Evolutionary conservation across 2,888 invertebrate species (phyloP), one percentile per base, ranked within the genome.

Genomic region (Ptilodon capucinus): DNA sequence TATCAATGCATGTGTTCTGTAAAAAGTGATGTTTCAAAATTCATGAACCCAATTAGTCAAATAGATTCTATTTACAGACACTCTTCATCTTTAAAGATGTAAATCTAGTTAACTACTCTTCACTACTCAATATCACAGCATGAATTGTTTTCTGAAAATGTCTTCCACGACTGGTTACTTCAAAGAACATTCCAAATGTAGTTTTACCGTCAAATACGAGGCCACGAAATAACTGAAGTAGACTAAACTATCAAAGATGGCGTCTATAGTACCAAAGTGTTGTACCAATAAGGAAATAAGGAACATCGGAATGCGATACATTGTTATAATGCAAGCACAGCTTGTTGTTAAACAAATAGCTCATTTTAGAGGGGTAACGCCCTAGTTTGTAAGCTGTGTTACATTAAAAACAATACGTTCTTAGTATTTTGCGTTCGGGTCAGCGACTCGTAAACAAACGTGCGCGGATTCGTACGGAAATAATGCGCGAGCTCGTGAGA

Each of bases 361-460:
- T 78, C 74, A 77, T 80, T 84, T 85, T 77, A 81, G 81, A 78
- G 72, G 87, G 83, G 84, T 84, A 89, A 87, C 81, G 89, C 75
- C 81, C 87, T 75, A 85, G 81, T 81, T 81, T 83, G 85, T 87
- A 83, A 85, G 84, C 86, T 77, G 62, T 71, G 67, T 72, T 75
- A 70, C 70, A 74, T 71, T 76, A 76, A 69, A 66, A 84, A 86
- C 84, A 85, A 86, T 84, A 85, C 79, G 74, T 76, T 76, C 76
- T 77, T 74, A 76, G 81, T 84, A 79, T 81, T 86, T 79, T 74
- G 69, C 61, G 76, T 72, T 57, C 71, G 71, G 86, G 85, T 86
- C 86, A 73, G 76, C 78, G 88, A 85, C 87, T 74, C 63, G 79
- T 84, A 84, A 87, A 86, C 82, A 84, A 74, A 81, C 74, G 71